A percentile compares a stretch with the other conserved stretches of the same genome.
These are phyloP conservation scores for Pelobates cultripes DNA, from an alignment of 2,797 vertebrate genomes.

Conservation along the genomic window DNA sequence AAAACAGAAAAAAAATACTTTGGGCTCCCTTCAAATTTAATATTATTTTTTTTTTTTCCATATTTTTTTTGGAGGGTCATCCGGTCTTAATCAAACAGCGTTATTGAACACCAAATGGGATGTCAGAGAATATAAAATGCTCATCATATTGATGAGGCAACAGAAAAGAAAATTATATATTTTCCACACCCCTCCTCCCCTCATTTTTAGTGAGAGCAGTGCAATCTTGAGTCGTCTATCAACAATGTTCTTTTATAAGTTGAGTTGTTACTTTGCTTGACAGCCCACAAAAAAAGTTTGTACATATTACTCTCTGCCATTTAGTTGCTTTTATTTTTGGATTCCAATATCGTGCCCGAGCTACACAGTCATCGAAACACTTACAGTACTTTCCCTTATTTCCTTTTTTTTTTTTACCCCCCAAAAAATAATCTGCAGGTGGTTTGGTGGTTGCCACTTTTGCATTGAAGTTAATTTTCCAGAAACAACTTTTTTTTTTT, in stretches of 20 bases:
- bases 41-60: conserved; percentile 67
- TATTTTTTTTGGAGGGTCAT: conserved; percentile 64
- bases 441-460: conserved; percentile 8
- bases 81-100: conserved; percentile 63
- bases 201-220: conserved; percentile 5
- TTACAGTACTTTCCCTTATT: conserved; percentile 2
- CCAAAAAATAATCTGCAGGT: not conserved
- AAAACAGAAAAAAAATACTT: conserved; percentile 51
- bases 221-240: conserved; percentile 21
- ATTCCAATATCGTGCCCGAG: conserved; percentile 24
- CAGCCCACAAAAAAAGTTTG: not conserved
- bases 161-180: conserved; percentile 63
- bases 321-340: conserved; percentile 36
- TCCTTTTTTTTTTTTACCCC: not conserved
- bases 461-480: conserved; percentile 24
- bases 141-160: conserved; percentile 99
- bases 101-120: conserved; percentile 74
- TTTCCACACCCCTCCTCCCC: conserved; percentile 62
- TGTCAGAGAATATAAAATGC: conserved; percentile 90
- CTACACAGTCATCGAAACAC: conserved; percentile 13
- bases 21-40: conserved; percentile 1
- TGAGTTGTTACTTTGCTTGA: conserved; percentile 31
- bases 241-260: conserved; percentile 36
- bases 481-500: conserved; percentile 19
- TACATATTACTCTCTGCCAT: conserved; percentile 4